A percentile compares a stretch with the other conserved stretches of the same genome.
phyloP scores from a whole-genome alignment of 2,113 vertebrate genomes.

The Colaptes auratus region DNA sequence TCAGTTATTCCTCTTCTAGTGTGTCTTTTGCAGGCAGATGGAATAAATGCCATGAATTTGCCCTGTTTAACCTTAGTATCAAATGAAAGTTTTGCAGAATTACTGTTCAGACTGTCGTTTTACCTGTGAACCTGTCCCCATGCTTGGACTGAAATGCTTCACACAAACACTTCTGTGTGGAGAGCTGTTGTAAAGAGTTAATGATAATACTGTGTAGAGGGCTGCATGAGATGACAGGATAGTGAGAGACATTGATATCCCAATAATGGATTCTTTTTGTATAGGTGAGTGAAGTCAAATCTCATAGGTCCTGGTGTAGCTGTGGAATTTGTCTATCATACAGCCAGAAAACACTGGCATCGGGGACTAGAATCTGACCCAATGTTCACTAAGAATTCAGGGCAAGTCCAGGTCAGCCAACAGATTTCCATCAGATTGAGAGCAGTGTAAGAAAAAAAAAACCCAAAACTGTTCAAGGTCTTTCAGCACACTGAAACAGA shows the following conservation, averaged over 20 bases:
- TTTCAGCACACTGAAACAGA: neutral
- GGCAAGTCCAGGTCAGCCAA: neutral
- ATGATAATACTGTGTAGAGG: neutral
- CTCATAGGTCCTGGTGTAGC: neutral
- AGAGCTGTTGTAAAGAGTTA: neutral
- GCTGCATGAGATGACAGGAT: accelerated
- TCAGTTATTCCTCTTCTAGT: neutral
- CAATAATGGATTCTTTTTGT: neutral
- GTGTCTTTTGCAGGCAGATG: neutral
- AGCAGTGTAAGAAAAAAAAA: neutral
- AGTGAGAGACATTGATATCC: neutral
- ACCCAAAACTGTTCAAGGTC: neutral
- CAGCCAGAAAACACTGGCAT: neutral
- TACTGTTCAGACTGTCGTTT: accelerated
- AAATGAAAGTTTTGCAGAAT: neutral
- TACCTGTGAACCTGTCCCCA: neutral
- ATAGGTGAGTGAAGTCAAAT: neutral
- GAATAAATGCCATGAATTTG: neutral
- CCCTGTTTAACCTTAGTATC: neutral
- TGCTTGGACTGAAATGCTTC: neutral
- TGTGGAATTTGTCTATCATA: neutral
- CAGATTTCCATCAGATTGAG: neutral
- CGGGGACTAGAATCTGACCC: neutral
- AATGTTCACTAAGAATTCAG: neutral
- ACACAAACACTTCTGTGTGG: neutral